Conservation (phyloP, 2,888 invertebrate genomes). For the Cepaea hortensis region DNA sequence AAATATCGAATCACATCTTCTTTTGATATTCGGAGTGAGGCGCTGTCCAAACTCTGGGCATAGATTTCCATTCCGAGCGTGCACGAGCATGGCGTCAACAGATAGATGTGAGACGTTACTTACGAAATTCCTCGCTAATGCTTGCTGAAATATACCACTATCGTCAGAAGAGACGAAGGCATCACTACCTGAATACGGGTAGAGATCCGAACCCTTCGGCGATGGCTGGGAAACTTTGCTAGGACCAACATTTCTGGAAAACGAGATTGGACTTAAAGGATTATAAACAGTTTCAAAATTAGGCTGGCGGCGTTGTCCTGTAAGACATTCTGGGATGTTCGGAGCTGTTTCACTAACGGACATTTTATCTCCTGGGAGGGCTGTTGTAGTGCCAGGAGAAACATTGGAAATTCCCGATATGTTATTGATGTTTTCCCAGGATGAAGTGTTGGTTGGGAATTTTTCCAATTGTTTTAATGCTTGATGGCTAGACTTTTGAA, state of each 20-base stretch:
- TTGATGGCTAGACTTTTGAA: not conserved
- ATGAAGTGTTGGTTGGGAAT: not conserved
- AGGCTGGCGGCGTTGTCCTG: not conserved
- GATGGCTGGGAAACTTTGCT: not conserved
- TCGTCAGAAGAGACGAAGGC: not conserved
- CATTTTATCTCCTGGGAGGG: not conserved
- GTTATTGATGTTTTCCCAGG: not conserved
- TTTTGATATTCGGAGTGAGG: not conserved
- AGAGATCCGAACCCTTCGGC: not conserved
- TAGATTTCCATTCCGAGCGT: not conserved
- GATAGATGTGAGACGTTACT: not conserved
- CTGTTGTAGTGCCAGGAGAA: not conserved
- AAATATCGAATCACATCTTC: not conserved
- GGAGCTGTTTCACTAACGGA: not conserved
- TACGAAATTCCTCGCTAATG: not conserved
- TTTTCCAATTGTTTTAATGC: no score
- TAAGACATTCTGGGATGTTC: not conserved
- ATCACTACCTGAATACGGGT: not conserved
- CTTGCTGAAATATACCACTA: not conserved
- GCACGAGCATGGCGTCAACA: not conserved
- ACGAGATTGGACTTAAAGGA: not conserved
- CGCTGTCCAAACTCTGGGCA: not conserved
- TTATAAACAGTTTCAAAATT: not conserved
- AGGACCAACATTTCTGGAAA: not conserved
- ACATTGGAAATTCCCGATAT: no score